phyloP scores from a whole-genome alignment of 2,888 invertebrate species.

The Andrena camellia region DNA sequence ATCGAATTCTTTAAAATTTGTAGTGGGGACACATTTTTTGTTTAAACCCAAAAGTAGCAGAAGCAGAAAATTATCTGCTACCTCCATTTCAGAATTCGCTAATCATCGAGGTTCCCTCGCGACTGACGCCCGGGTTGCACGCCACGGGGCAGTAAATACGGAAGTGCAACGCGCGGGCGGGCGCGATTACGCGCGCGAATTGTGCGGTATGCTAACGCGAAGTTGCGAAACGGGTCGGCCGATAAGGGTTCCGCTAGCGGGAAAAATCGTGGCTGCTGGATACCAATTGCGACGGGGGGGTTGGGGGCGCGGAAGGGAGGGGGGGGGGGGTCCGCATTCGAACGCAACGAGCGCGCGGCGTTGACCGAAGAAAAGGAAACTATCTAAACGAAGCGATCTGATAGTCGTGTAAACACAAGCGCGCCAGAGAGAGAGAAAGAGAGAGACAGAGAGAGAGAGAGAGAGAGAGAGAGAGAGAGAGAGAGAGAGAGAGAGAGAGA shows the following conservation, averaged over 20 bases:
- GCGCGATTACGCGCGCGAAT: slow-evolving; percentile 16
- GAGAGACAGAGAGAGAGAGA: no score
- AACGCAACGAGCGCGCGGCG: background rate
- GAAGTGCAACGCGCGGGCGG: background rate
- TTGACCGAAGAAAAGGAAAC: background rate
- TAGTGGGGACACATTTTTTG: no score
- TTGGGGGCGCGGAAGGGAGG: background rate
- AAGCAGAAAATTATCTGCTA: no score
- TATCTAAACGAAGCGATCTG: slow-evolving; percentile 32
- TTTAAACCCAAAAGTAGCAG: no score
- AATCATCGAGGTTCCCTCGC: no score
- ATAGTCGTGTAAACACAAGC: slow-evolving; percentile 27
- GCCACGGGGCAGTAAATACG: no score
- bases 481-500: no score
- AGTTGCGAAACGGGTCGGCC: slow-evolving; percentile 40
- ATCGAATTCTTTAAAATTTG: no score
- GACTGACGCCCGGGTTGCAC: no score
- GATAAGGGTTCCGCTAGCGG: slow-evolving; percentile 21
- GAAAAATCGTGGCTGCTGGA: slow-evolving; percentile 21
- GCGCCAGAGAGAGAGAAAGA: background rate
- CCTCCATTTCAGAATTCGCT: no score
- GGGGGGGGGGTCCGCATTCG: background rate
- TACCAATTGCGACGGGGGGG: background rate
- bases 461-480: no score
- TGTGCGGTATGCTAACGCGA: slow-evolving; percentile 31